Percentiles rank a stretch among this genome's conserved stretches.
These are phyloP conservation scores for Bettongia penicillata DNA, from an alignment of 2,113 vertebrate species.

Conservation along the genomic window DNA sequence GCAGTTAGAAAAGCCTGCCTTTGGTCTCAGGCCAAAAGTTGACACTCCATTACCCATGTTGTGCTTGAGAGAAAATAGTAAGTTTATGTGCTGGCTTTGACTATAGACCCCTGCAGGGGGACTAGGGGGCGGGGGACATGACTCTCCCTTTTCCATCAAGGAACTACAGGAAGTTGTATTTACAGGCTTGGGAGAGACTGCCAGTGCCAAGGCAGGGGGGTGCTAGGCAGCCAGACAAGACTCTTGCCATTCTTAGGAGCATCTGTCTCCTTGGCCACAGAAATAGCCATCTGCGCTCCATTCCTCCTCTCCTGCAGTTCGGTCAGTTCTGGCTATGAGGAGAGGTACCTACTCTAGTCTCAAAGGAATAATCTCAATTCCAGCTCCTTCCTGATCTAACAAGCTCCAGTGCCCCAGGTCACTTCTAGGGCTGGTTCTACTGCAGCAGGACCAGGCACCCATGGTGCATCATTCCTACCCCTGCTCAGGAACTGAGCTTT, in stretches of 20 bases:
- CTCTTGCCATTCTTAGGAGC: not conserved
- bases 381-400: not conserved
- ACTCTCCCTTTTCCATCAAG: not conserved
- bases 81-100: not conserved
- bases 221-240: not conserved
- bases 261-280: not conserved
- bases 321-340: not conserved
- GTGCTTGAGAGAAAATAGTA: not conserved
- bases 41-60: not conserved
- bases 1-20: not conserved
- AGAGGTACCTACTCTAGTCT: not conserved
- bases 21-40: not conserved
- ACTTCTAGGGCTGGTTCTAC: not conserved
- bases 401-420: not conserved
- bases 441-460: not conserved
- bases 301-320: not conserved
- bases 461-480: not conserved
- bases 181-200: not conserved
- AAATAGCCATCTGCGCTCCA: not conserved
- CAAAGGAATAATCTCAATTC: not conserved
- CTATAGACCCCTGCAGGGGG: not conserved
- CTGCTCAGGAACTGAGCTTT: not conserved
- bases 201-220: not conserved
- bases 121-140: too few species aligned
- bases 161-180: not conserved